These are phyloP conservation scores for Probaryconus sp. DNA, from an alignment of 1,140 invertebrate species.

Conservation along the genomic window DNA sequence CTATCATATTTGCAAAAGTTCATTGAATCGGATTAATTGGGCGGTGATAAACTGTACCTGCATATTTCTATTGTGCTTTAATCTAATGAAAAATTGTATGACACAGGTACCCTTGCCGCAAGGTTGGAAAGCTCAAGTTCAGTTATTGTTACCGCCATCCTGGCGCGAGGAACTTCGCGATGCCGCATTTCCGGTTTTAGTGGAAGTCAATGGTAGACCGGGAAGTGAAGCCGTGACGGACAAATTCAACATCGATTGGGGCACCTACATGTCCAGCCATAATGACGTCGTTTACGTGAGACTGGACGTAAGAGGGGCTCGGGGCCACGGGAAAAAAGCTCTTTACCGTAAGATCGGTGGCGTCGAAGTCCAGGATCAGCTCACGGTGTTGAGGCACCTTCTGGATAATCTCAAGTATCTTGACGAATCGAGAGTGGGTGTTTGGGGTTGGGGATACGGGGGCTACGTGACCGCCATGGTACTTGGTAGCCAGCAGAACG, in stretches of 20 bases:
- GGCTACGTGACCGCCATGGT: slow-evolving; percentile 95
- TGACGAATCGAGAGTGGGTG: slow-evolving; percentile 90
- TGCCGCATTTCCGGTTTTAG: slow-evolving; percentile 89
- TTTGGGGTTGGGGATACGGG: slow-evolving; percentile 99
- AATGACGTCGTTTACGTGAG: slow-evolving; percentile 94
- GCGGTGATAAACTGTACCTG: too few relatives aligned
- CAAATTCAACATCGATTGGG: slow-evolving; percentile 92
- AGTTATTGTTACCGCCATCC: slow-evolving; percentile 87
- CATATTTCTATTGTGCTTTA: too few relatives aligned
- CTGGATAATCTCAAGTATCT: slow-evolving; percentile 90
- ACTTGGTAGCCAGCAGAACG: slow-evolving; percentile 88
- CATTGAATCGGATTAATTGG: too few relatives aligned
- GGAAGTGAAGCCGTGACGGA: slow-evolving; percentile 92
- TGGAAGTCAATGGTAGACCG: slow-evolving; percentile 93
- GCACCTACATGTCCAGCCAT: slow-evolving; percentile 94
- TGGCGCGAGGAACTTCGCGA: slow-evolving; percentile 90
- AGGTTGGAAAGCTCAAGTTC: slow-evolving; percentile 87
- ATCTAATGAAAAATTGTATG: too few relatives aligned
- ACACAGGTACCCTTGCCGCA: slow-evolving; percentile 86
- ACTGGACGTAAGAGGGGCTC: slow-evolving; percentile 91
- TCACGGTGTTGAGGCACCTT: slow-evolving; percentile 90
- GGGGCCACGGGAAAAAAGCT: slow-evolving; percentile 87
- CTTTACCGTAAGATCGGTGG: slow-evolving; percentile 89
- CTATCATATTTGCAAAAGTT: too few relatives aligned
- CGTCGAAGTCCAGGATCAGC: slow-evolving; percentile 92